A percentile compares a stretch with the other conserved stretches of the same genome.
These are phyloP conservation scores for Ataeniobius toweri DNA, from an alignment of 2,797 vertebrate genomes.

Conservation along the genomic window DNA sequence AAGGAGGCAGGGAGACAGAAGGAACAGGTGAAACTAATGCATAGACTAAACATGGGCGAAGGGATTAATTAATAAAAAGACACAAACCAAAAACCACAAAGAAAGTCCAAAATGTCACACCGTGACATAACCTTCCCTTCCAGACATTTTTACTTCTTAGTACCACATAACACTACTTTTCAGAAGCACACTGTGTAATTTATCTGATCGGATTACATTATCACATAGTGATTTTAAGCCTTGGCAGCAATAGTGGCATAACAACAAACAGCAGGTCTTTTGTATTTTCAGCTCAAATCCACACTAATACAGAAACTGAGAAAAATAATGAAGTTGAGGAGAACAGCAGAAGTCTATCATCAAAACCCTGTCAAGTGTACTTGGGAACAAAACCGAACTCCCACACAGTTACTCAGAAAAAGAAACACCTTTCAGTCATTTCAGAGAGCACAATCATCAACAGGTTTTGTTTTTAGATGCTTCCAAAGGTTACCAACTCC, in stretches of 20 bases:
- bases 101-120: too few species aligned
- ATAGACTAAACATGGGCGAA: too few species aligned
- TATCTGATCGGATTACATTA: background rate
- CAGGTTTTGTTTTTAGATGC: constrained; percentile 42
- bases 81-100: too few species aligned
- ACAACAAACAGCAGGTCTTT: background rate
- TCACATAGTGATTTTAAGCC: background rate
- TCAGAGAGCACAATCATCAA: constrained; percentile 53
- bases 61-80: too few species aligned
- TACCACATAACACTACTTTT: background rate
- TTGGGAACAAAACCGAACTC: constrained; percentile 31
- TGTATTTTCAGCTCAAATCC: background rate
- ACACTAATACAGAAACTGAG: background rate
- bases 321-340: constrained; percentile 13
- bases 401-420: constrained; percentile 37
- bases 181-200: background rate
- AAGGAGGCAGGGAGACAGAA: too few species aligned
- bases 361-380: constrained; percentile 19
- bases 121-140: too few species aligned
- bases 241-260: background rate
- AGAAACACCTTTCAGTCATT: constrained; percentile 39
- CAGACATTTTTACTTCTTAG: background rate
- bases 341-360: constrained; percentile 15
- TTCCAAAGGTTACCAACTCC: constrained; percentile 32
- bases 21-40: too few species aligned